Conservation (phyloP, 1,140 invertebrate species). For the Lasaia peninsularis region DNA sequence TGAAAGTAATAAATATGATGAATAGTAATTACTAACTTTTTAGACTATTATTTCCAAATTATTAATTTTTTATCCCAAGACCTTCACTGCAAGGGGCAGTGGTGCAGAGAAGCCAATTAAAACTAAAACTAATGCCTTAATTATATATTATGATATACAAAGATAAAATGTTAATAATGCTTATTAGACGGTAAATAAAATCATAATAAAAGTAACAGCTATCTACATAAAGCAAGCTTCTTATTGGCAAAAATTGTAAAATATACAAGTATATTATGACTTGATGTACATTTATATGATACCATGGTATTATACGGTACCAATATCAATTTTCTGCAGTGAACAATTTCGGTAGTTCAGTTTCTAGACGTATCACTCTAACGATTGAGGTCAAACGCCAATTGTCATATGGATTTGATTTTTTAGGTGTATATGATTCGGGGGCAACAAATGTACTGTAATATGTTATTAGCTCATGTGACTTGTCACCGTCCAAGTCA, state of each 20-base stretch:
- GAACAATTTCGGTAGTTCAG: slow-evolving; percentile 83
- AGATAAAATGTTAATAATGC: neutral
- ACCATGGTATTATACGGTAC: too few relatives aligned
- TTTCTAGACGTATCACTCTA: slow-evolving; percentile 81
- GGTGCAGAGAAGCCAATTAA: too few relatives aligned
- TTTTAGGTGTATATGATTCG: slow-evolving; percentile 64
- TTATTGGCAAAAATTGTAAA: slow-evolving; percentile 28
- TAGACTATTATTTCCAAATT: too few relatives aligned
- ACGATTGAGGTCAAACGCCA: slow-evolving; percentile 81
- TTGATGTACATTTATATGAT: neutral
- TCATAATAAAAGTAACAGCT: slow-evolving; percentile 33
- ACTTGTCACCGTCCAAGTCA: slow-evolving; percentile 84
- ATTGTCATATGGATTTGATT: slow-evolving; percentile 61
- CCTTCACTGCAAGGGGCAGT: too few relatives aligned
- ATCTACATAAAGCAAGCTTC: slow-evolving; percentile 46
- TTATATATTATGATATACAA: too few relatives aligned
- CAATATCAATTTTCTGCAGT: slow-evolving; percentile 43
- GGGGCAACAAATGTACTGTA: slow-evolving; percentile 79
- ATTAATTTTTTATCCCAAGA: too few relatives aligned
- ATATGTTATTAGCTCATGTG: slow-evolving; percentile 86
- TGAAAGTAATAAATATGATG: too few relatives aligned
- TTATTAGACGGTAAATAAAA: slow-evolving; percentile 17
- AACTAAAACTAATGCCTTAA: too few relatives aligned
- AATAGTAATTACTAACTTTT: too few relatives aligned
- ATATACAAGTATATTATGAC: neutral